These are phyloP conservation scores for Troglohyphantes excavatus DNA, from an alignment of 2,888 invertebrate genomes.

Conservation along the genomic window DNA sequence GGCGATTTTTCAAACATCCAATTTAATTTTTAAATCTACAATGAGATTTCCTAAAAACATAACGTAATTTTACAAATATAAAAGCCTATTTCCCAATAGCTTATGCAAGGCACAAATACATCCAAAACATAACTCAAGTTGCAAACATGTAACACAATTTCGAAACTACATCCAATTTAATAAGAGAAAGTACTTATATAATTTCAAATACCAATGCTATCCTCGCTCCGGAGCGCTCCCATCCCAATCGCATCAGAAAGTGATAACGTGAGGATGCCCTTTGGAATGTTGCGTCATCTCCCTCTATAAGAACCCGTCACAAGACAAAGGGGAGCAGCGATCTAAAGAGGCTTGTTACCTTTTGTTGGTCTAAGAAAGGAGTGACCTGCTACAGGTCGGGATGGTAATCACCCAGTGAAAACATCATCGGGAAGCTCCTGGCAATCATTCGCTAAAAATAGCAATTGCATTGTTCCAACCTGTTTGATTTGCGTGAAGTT, in stretches of 20 bases:
- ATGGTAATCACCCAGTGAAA: background rate
- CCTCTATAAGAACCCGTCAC: background rate
- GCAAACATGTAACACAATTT: too few relatives aligned
- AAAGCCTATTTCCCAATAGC: too few relatives aligned
- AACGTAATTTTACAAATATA: too few relatives aligned
- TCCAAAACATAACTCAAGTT: too few relatives aligned
- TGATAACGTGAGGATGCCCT: background rate
- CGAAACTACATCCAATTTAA: too few relatives aligned
- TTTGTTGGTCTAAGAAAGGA: slow-evolving; percentile 21
- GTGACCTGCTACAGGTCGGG: slow-evolving; percentile 21
- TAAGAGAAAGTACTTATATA: too few relatives aligned
- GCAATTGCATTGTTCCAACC: slow-evolving; percentile 36
- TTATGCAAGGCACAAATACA: too few relatives aligned
- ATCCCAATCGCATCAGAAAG: background rate
- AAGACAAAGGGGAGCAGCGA: slow-evolving; percentile 13
- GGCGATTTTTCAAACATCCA: too few relatives aligned
- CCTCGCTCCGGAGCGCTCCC: too few relatives aligned
- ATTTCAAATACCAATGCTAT: too few relatives aligned
- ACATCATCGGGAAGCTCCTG: slow-evolving; percentile 16
- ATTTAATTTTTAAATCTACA: too few relatives aligned
- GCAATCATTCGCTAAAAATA: slow-evolving; percentile 50
- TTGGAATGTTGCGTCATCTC: background rate
- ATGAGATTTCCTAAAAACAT: too few relatives aligned
- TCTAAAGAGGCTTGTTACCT: slow-evolving; percentile 10
- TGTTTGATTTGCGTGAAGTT: slow-evolving; percentile 52